Evolutionary conservation across 2,888 invertebrate genomes (phyloP).

Genomic region (Piscicola geometra): DNA sequence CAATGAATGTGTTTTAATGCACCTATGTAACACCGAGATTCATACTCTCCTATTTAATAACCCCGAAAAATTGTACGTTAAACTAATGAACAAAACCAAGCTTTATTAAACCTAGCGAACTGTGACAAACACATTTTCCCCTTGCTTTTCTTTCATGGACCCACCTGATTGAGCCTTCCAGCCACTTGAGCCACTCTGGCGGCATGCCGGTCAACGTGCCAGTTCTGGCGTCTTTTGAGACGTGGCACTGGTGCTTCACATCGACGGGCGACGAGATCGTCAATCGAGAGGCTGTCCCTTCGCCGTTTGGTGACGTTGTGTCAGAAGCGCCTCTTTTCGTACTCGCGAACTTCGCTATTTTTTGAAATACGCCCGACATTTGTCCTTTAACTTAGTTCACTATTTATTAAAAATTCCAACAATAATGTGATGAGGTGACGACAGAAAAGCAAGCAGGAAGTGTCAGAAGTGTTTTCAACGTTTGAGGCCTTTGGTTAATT

Average conservation of each 20-base stretch:
- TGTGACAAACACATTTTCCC: too few species aligned
- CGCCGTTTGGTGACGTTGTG: not conserved
- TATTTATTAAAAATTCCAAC: too few species aligned
- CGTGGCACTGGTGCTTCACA: conserved; percentile 97
- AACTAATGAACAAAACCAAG: too few species aligned
- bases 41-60: too few species aligned
- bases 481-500: too few species aligned
- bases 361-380: not conserved
- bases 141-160: too few species aligned
- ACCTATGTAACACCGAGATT: not conserved
- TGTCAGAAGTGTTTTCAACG: too few species aligned
- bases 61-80: too few species aligned
- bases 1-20: not conserved
- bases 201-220: conserved; percentile 96
- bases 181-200: conserved; percentile 52
- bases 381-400: not conserved
- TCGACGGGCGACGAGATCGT: conserved; percentile 98
- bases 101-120: too few species aligned
- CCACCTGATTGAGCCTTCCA: conserved; percentile 70
- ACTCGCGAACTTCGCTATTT: conserved; percentile 1
- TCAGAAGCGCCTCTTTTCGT: not conserved
- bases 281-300: conserved; percentile 8
- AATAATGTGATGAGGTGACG: too few species aligned
- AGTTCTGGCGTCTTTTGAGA: conserved; percentile 93
- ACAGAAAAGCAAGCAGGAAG: too few species aligned